phyloP scores from a whole-genome alignment of 64 coral and sea anemone genomes.

The Orbicella faveolata region DNA sequence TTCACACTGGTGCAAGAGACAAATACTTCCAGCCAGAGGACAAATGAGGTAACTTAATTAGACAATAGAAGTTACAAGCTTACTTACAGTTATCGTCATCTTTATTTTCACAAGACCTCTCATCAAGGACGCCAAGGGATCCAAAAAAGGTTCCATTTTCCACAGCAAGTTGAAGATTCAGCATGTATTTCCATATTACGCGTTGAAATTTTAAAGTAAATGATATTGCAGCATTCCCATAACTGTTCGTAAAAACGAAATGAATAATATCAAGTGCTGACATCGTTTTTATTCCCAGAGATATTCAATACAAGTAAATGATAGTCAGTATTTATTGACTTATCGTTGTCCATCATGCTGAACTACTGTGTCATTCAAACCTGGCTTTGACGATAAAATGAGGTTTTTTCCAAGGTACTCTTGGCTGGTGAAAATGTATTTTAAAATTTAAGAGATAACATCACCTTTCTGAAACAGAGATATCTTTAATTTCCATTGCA shows the following conservation, averaged over 20 bases:
- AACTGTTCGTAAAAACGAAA: not conserved
- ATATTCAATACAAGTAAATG: too few species aligned
- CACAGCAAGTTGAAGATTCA: not conserved
- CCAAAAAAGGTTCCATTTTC: not conserved
- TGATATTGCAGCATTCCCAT: not conserved
- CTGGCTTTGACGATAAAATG: too few species aligned
- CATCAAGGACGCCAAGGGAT: conserved; percentile 15
- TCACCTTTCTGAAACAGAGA: conserved; percentile 15
- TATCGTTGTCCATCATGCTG: too few species aligned
- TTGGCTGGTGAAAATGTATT: too few species aligned
- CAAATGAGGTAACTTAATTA: too few species aligned
- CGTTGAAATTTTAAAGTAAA: not conserved
- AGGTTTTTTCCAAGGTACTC: too few species aligned
- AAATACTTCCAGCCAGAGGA: too few species aligned
- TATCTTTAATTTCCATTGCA: not conserved
- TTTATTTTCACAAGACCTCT: not conserved
- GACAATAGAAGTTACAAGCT: not conserved
- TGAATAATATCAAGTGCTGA: not conserved
- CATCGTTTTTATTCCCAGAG: too few species aligned
- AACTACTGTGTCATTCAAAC: too few species aligned
- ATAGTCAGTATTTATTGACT: too few species aligned
- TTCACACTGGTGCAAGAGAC: too few species aligned
- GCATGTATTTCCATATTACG: not conserved
- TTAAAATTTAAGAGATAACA: too few species aligned
- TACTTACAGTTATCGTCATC: conserved; percentile 5